These are phyloP conservation scores for Dynastes maya DNA, from an alignment of 2,888 invertebrate species.

Conservation along the genomic window DNA sequence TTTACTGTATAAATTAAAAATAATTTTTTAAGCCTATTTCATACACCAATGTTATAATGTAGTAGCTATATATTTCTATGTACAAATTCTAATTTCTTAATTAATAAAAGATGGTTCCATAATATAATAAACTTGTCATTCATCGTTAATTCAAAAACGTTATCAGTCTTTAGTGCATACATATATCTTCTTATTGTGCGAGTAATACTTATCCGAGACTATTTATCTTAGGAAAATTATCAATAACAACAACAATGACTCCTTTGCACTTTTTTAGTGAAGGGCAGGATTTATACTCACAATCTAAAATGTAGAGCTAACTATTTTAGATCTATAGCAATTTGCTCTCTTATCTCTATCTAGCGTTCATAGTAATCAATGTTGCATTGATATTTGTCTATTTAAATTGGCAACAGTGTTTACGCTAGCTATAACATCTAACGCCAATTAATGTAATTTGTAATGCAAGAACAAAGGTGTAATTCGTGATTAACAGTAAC, in stretches of 20 bases:
- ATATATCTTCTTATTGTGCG: conserved; percentile 13
- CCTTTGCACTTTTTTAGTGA: conserved; percentile 4
- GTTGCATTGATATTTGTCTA: neutral
- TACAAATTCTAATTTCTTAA: conserved; percentile 15
- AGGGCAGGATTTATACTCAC: neutral
- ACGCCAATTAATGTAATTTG: neutral
- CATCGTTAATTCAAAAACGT: conserved; percentile 33
- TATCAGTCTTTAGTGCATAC: conserved; percentile 40
- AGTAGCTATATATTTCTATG: conserved; percentile 17
- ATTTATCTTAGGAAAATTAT: neutral
- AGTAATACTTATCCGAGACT: neutral
- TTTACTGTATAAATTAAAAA: neutral
- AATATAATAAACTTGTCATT: conserved; percentile 18
- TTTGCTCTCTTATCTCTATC: neutral
- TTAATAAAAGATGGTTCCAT: conserved; percentile 19
- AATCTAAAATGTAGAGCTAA: neutral
- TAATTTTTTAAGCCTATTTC: neutral
- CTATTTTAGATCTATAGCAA: neutral
- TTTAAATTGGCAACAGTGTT: conserved; percentile 7
- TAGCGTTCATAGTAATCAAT: neutral
- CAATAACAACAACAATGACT: neutral
- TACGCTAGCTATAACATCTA: neutral
- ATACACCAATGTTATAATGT: neutral
- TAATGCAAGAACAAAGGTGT: neutral
- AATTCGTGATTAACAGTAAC: neutral